Evolutionary conservation across 2,888 invertebrate species (phyloP), one percentile per base, ranked within the genome.

Genomic region (Malthinus seriepunctatus): DNA sequence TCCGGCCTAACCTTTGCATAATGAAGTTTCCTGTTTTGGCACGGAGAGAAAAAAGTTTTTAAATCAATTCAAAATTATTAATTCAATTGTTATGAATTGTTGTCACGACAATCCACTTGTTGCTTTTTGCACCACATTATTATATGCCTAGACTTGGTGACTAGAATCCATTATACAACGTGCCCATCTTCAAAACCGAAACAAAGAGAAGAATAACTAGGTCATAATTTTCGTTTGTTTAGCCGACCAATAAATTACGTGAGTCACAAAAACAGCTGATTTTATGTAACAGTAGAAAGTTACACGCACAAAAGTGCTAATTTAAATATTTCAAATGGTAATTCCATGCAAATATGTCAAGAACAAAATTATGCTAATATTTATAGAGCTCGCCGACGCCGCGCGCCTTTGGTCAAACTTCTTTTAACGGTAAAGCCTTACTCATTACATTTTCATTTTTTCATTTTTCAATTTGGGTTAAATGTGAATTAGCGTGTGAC

Each of bases 401-500:
- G 32, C 8, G 23, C 11, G 23, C 32, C 11, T n/a, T 11, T 33
- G 7, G 32, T 46, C 12, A 12, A 32, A 46, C 32, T 46, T 46
- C 10, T 37, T 32, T 46, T 46, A 44, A 15, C 32, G 32, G 23
- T 5, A 12, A 44, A 31, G n/a, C 33, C 32, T 12, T 42, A 15
- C 32, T 44, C 10, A 15, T 33, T 32, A 32, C 31, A 42, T n/a
- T 42, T 42, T 42, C 39, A 32, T 39, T 50, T 50, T 46, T 33
- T 38, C 38, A 42, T 11, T 32, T 50, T 12, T 37, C 11, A 46
- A 50, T 38, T 50, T 50, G 38, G 50, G 50, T 50, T 50, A 50
- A 50, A 50, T 39, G 50, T 32, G 50, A 50, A 50, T 37, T 50
- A 50, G 50, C 50, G 50, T 50, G 50, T 50, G 32, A 50, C 50